Evolutionary conservation across 2,888 invertebrate genomes (phyloP).

Genomic region (Idaea aversata): DNA sequence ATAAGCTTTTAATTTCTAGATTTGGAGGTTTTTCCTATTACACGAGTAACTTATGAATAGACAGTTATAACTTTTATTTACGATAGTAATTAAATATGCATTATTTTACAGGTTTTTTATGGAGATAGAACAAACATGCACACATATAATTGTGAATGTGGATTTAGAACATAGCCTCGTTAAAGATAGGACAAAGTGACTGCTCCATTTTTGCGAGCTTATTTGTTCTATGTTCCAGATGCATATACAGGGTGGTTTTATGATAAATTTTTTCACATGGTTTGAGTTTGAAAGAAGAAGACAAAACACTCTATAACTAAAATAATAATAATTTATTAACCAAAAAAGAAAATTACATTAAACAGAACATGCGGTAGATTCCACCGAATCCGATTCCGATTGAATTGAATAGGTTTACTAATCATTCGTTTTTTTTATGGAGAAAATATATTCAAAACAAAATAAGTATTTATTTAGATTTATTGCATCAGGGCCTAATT

Average conservation of each 20-base stretch:
- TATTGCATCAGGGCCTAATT: too few relatives aligned
- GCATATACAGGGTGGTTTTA: constrained; percentile 7
- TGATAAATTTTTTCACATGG: too few relatives aligned
- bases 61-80: constrained; percentile 9
- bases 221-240: constrained; percentile 11
- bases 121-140: constrained; percentile 11
- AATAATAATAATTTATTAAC: too few relatives aligned
- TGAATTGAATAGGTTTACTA: too few relatives aligned
- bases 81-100: constrained; percentile 6
- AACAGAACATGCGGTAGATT: too few relatives aligned
- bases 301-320: too few relatives aligned
- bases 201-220: constrained; percentile 11
- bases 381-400: too few relatives aligned
- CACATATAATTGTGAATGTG: constrained; percentile 7
- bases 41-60: constrained; percentile 8
- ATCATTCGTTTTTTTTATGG: too few relatives aligned
- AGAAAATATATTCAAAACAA: too few relatives aligned
- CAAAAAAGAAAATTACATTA: too few relatives aligned
- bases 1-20: constrained; percentile 7
- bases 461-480: too few relatives aligned
- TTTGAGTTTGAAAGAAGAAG: too few relatives aligned
- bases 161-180: constrained; percentile 10
- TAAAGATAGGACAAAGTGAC: constrained; percentile 11
- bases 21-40: constrained; percentile 8
- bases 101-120: constrained; percentile 10